A percentile compares a stretch with the other conserved stretches of the same genome.
phyloP scores from a whole-genome alignment of 1,140 invertebrate genomes.

The Theocolax elegans region DNA sequence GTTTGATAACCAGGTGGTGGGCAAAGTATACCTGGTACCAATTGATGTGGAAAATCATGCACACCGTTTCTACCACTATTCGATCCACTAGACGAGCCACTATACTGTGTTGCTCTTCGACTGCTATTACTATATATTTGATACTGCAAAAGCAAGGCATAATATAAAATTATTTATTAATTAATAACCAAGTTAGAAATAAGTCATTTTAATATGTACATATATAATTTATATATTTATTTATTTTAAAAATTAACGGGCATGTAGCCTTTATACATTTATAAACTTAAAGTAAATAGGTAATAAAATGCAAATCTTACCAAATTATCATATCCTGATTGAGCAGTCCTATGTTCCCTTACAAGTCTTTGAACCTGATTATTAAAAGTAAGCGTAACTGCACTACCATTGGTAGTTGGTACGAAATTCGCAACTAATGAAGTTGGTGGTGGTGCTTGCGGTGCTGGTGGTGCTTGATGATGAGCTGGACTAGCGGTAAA shows the following conservation, averaged over 20 bases:
- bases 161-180: slow-evolving; percentile 23
- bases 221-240: too few relatives aligned
- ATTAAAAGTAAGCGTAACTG: slow-evolving; percentile 88
- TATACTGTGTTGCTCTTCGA: slow-evolving; percentile 73
- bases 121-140: slow-evolving; percentile 85
- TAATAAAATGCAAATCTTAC: too few relatives aligned
- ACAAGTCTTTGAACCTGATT: slow-evolving; percentile 80
- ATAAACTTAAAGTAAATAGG: too few relatives aligned
- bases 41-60: slow-evolving; percentile 82
- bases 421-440: slow-evolving; percentile 75
- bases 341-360: slow-evolving; percentile 69
- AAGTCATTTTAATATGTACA: too few relatives aligned
- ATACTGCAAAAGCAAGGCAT: slow-evolving; percentile 73
- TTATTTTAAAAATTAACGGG: too few relatives aligned
- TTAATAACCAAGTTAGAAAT: neutral
- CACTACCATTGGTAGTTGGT: slow-evolving; percentile 82
- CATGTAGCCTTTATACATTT: too few relatives aligned
- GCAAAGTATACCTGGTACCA: slow-evolving; percentile 93
- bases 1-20: slow-evolving; percentile 85
- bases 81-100: slow-evolving; percentile 60
- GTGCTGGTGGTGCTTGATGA: slow-evolving; percentile 70
- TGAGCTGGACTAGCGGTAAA: slow-evolving; percentile 69
- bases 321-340: slow-evolving; percentile 76
- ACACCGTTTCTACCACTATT: slow-evolving; percentile 64
- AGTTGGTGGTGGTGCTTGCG: slow-evolving; percentile 72